Evolutionary conservation across 2,888 invertebrate genomes (phyloP).

Genomic region (Dryococelus australis): DNA sequence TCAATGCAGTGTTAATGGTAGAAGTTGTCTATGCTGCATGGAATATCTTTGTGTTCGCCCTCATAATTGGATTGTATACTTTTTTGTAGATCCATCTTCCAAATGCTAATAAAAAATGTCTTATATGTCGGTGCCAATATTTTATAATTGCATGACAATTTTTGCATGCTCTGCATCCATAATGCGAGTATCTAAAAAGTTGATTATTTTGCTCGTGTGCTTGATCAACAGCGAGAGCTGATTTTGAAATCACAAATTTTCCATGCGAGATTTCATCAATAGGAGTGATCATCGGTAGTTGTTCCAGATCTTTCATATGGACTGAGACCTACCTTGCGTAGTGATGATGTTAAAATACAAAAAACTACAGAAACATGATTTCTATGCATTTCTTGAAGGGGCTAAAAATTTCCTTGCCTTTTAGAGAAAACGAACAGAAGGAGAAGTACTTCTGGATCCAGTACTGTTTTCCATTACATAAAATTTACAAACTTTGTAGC

Average conservation of each 20-base stretch:
- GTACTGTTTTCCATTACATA: too few relatives aligned
- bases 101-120: too few relatives aligned
- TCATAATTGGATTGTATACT: too few relatives aligned
- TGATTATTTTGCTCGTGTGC: conserved; percentile 28
- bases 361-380: background rate
- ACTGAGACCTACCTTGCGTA: conserved; percentile 37
- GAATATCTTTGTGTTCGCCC: too few relatives aligned
- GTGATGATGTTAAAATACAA: conserved; percentile 22
- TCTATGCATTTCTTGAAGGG: background rate
- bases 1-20: too few relatives aligned
- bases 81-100: too few relatives aligned
- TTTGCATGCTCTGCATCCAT: background rate
- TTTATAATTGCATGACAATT: too few relatives aligned
- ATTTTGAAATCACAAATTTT: conserved; percentile 46
- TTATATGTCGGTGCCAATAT: too few relatives aligned
- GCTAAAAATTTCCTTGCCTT: background rate
- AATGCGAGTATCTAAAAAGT: background rate
- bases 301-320: conserved; percentile 36
- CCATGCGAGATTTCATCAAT: conserved; percentile 31
- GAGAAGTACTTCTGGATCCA: too few relatives aligned
- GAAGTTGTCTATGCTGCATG: too few relatives aligned
- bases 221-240: conserved; percentile 49
- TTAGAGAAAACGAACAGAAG: background rate
- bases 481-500: too few relatives aligned
- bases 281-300: conserved; percentile 25